These are phyloP conservation scores for Callipepla squamata DNA, from an alignment of 2,113 vertebrate genomes.

Conservation along the genomic window DNA sequence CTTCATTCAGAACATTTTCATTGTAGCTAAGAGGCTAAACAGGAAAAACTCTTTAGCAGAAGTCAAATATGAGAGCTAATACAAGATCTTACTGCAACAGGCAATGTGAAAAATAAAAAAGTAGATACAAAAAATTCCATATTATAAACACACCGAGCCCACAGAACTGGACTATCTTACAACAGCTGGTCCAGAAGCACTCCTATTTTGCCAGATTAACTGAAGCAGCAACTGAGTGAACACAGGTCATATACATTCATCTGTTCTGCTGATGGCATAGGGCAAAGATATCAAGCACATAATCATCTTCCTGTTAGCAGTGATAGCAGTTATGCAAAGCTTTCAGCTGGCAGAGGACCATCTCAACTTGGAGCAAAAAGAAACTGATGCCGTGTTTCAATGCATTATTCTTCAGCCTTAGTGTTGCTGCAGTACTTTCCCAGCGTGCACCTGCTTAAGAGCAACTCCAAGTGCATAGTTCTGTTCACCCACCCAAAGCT, in stretches of 20 bases:
- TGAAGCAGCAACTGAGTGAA: background rate
- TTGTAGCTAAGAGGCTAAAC: slow-evolving; percentile 59
- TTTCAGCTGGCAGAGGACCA: slow-evolving; percentile 9
- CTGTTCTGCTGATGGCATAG: background rate
- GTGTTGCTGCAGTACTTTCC: slow-evolving; percentile 6
- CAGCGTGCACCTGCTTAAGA: slow-evolving; percentile 2
- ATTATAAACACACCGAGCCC: background rate
- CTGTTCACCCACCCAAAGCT: slow-evolving; percentile 27
- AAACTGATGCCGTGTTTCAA: background rate
- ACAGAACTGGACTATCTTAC: background rate
- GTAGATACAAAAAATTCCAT: background rate
- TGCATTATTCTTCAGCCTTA: background rate
- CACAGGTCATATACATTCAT: background rate
- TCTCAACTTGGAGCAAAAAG: background rate
- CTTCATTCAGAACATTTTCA: background rate
- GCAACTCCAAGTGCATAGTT: slow-evolving; percentile 14
- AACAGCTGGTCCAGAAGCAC: background rate
- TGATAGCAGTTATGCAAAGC: background rate
- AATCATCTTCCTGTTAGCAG: background rate
- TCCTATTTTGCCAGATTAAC: background rate
- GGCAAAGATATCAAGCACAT: background rate
- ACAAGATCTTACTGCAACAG: slow-evolving; percentile 16
- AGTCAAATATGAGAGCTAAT: slow-evolving; percentile 7
- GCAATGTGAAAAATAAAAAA: background rate
- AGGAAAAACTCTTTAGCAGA: background rate